Conservation (phyloP, 1,140 invertebrate genomes). For the Formica selysi region DNA sequence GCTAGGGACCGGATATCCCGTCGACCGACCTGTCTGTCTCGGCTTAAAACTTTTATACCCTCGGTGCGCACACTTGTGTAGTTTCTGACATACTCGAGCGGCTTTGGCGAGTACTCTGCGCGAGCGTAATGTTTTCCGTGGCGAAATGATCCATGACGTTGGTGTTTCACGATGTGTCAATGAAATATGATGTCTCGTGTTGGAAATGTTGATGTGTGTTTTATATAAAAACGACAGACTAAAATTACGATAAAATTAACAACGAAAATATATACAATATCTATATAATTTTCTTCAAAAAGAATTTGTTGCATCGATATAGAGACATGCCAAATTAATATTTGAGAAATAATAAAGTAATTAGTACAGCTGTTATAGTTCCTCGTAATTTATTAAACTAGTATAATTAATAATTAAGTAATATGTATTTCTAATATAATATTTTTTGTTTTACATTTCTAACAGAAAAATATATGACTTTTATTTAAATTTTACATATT, state of each 20-base stretch:
- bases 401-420: background rate
- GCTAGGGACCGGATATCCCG: conserved; percentile 58
- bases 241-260: background rate
- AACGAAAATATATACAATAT: background rate
- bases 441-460: background rate
- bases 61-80: conserved; percentile 23
- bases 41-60: conserved; percentile 57
- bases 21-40: conserved; percentile 52
- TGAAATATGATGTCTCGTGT: background rate
- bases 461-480: background rate
- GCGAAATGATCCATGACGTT: conserved; percentile 9
- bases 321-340: background rate
- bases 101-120: conserved; percentile 21
- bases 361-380: background rate
- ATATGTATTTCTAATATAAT: background rate
- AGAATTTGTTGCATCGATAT: background rate
- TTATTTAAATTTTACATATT: background rate
- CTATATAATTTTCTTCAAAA: background rate
- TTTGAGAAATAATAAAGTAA: background rate
- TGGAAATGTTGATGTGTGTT: background rate
- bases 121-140: conserved; percentile 20
- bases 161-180: background rate
- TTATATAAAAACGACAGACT: background rate
- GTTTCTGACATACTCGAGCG: conserved; percentile 34
- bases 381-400: background rate